A percentile compares a stretch with the other conserved stretches of the same genome.
These are phyloP conservation scores for Caerostris darwini DNA, from an alignment of 1,140 invertebrate genomes.

Conservation along the genomic window DNA sequence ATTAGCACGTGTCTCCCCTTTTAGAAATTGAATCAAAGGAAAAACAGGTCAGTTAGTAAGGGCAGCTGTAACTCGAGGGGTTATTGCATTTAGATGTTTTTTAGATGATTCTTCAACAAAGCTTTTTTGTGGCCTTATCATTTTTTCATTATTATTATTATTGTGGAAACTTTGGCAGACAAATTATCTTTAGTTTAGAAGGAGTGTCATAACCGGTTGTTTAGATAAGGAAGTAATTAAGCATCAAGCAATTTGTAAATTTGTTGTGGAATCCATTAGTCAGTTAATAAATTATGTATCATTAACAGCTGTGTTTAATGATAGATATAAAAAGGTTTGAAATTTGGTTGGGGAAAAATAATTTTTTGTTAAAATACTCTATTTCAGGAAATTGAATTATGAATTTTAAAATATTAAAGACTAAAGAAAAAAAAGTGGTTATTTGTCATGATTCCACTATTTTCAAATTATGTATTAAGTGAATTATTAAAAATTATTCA, in stretches of 20 bases:
- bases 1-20: conserved; percentile 12
- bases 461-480: too few relatives aligned
- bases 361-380: background rate
- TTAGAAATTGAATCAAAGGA: background rate
- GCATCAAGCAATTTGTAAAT: background rate
- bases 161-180: too few relatives aligned
- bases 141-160: too few relatives aligned
- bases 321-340: too few relatives aligned
- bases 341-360: background rate
- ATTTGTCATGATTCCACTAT: background rate
- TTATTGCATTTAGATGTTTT: background rate
- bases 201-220: background rate
- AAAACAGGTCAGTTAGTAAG: background rate
- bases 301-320: too few relatives aligned
- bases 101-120: background rate
- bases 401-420: background rate
- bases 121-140: background rate
- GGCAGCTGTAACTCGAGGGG: conserved; percentile 15
- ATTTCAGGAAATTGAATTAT: background rate
- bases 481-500: too few relatives aligned
- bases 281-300: background rate
- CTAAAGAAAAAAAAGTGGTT: background rate
- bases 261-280: background rate
- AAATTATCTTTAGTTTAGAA: background rate
- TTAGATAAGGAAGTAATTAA: background rate